Base-by-base conservation (phyloP, 2,888 invertebrate species). In the Leucoptera coffeella region DNA sequence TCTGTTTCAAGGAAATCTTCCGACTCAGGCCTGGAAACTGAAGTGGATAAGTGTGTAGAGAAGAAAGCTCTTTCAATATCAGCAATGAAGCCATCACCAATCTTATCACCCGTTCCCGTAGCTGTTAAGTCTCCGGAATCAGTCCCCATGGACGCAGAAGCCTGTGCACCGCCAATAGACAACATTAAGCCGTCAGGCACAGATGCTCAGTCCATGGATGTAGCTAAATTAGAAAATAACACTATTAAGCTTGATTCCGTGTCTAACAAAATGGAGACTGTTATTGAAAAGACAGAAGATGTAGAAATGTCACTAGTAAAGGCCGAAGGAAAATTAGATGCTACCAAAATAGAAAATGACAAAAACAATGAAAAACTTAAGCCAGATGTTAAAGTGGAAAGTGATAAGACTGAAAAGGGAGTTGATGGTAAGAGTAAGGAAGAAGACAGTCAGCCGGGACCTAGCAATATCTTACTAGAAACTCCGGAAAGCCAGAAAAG, bases 401-500 rank as follows among this genome's bases (percentile, higher is more conserved):
- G n/a, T n/a, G n/a, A n/a, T n/a, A n/a, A n/a, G n/a, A n/a, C n/a
- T n/a, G n/a, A n/a, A n/a, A n/a, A n/a, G n/a, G n/a, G n/a, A n/a
- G n/a, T n/a, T n/a, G n/a, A n/a, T n/a, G n/a, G n/a, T n/a, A n/a
- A n/a, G n/a, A n/a, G n/a, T n/a, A n/a, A n/a, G n/a, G n/a, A n/a
- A n/a, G n/a, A n/a, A n/a, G 59, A 57, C 35, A 45, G 35, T 30
- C 45, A 46, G 23, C 46, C 65, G 1, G 67, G 67, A 2, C 62
- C 69, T 0, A 67, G 67, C 35, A 57, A 47, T 30, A 40, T 43
- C 2, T 35, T 69, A 3, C 44, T 43, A 14, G 72, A 78, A 36
- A 75, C 79, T 1, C 79, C 81, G 1, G 81, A 82, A 35, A 75
- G 76, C 31, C 74, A 78, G 30, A 76, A 75, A 23, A 71, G 76